Percentiles rank a stretch among this genome's conserved stretches.
phyloP scores from a whole-genome alignment of 2,113 vertebrate genomes.

The Haemorhous mexicanus region DNA sequence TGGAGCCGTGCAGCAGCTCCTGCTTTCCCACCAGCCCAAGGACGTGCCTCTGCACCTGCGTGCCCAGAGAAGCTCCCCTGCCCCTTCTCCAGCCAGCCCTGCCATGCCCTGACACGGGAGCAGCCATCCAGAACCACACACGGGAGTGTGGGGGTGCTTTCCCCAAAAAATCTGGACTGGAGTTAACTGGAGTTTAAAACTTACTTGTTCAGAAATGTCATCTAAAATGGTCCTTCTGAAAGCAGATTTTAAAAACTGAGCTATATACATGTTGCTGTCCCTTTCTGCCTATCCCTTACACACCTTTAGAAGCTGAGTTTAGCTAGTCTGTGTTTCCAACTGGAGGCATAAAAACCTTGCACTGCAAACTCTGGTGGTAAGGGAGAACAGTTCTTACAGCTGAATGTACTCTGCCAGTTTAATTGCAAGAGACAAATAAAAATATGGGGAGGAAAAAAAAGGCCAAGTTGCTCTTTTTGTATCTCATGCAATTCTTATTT shows the following conservation, averaged over 20 bases:
- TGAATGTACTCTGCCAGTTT: not conserved
- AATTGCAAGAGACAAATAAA: not conserved
- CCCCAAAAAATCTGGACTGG: not conserved
- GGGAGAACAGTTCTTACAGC: not conserved
- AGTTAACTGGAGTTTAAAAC: not conserved
- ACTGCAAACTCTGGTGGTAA: not conserved
- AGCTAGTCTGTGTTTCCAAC: not conserved
- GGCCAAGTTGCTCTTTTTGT: not conserved
- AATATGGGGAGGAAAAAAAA: not conserved
- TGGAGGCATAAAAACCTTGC: not conserved
- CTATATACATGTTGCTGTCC: not conserved
- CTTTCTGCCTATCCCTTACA: not conserved
- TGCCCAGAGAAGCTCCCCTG: fast-evolving
- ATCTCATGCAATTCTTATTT: not conserved
- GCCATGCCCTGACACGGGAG: too few relatives aligned
- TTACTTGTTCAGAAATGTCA: not conserved
- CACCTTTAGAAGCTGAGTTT: not conserved
- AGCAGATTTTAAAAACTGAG: not conserved
- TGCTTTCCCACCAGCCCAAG: not conserved
- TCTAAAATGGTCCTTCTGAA: not conserved
- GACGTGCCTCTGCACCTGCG: not conserved
- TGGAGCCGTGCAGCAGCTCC: not conserved
- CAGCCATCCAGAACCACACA: not conserved
- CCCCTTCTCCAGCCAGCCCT: not conserved
- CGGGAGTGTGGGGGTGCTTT: fast-evolving